Evolutionary conservation across 2,797 vertebrate genomes (phyloP), one percentile per base, ranked within the genome.

Genomic region (Capromys pilorides): DNA sequence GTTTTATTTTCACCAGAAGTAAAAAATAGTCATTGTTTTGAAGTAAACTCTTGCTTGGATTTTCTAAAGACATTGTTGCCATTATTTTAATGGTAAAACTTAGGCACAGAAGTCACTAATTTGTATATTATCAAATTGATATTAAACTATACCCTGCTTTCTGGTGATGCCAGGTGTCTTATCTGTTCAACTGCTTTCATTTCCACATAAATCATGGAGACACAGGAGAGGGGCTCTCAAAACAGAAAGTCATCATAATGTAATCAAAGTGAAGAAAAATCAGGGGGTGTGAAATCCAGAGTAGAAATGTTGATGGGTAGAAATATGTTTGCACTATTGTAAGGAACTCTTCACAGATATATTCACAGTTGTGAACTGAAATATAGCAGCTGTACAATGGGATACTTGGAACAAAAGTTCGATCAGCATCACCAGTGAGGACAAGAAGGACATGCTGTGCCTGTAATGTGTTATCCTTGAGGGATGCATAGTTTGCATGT

Each of bases 41-140:
- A 83, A 78, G 19, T 71, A 49, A 86, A 69, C 3, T 8, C 3
- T 61, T 78, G 13, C 81, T 84, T 94, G 77, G 41, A 66, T 66
- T 94, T 93, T 91, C 49, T 81, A 71, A 88, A 94, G 86, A 69
- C 49, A 33, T 33, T 66, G 36, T 81, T 71, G n/a, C 14, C 6
- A 41, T 61, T 90, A 61, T 67, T 84, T 71, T 61, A 39, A 33
- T 64, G 62, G 24, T 57, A 75, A 85, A 90, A 84, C 18, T 45
- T 88, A 62, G n/a, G 26, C 45, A 36, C 36, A 12, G 22, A 82
- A 22, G 28, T 39, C 81, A 73, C 19, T 41, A 6, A 78, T 31
- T 13, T 54, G 2, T 36, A 7, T 73, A 5, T 67, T 41, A 28
- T 90, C 22, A 71, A 61, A 4, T 75, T 69, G 4, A 9, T 71